These are phyloP conservation scores for Elaphurus davidianus DNA, from an alignment of 2,113 vertebrate species.

Conservation along the genomic window DNA sequence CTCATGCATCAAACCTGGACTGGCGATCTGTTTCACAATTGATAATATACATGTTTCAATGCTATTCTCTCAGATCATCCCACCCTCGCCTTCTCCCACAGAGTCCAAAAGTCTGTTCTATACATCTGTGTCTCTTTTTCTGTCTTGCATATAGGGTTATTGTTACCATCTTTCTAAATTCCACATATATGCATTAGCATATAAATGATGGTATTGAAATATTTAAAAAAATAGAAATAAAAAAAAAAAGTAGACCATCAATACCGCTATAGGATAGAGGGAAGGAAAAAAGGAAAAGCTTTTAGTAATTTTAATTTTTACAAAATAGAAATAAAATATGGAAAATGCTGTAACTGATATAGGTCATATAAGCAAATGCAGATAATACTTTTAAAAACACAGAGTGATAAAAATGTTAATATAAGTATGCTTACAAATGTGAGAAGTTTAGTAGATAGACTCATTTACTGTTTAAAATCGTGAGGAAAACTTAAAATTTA, in stretches of 20 bases:
- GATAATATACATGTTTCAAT: too few species aligned
- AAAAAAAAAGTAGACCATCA: not conserved
- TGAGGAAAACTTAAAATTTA: not conserved
- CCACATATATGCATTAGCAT: too few species aligned
- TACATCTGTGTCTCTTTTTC: too few species aligned
- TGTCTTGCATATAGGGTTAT: too few species aligned
- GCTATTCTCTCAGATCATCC: too few species aligned
- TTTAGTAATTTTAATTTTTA: not conserved
- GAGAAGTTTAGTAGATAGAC: not conserved
- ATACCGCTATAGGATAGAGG: not conserved
- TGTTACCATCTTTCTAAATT: too few species aligned
- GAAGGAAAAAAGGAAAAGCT: not conserved
- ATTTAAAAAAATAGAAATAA: too few species aligned
- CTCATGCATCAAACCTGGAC: too few species aligned
- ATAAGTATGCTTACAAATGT: not conserved
- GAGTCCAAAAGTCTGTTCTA: too few species aligned
- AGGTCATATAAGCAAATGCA: not conserved
- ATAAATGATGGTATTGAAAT: too few species aligned
- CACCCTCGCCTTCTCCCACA: too few species aligned
- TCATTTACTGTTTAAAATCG: not conserved
- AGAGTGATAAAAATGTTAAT: not conserved
- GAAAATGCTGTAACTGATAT: not conserved
- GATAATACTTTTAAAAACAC: not conserved
- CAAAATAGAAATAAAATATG: slow-evolving; percentile 2
- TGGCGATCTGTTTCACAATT: too few species aligned